Percentiles rank a stretch among this genome's conserved stretches.
These are phyloP conservation scores for Oryctes rhinoceros DNA, from an alignment of 1,140 invertebrate species.

Conservation along the genomic window DNA sequence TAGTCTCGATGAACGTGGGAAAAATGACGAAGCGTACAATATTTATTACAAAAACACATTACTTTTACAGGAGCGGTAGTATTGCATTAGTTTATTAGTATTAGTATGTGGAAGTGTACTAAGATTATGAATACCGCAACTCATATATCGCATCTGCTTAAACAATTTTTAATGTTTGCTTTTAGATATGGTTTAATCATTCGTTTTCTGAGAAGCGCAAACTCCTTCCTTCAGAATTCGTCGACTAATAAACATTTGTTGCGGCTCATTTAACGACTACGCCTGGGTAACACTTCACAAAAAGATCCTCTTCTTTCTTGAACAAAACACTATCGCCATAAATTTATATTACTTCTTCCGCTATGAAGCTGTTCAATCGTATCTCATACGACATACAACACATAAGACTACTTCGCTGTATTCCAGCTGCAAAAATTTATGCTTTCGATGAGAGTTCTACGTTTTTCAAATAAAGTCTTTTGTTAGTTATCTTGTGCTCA, in stretches of 20 bases:
- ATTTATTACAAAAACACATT: too few species aligned
- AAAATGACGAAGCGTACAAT: too few species aligned
- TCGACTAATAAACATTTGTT: slow-evolving; percentile 7
- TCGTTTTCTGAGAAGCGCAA: background rate
- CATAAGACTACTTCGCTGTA: too few species aligned
- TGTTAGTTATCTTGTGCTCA: too few species aligned
- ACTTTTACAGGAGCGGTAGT: too few species aligned
- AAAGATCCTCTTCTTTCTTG: background rate
- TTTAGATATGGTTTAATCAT: slow-evolving; percentile 20
- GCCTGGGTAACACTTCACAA: background rate
- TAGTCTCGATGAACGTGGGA: background rate
- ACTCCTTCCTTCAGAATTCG: background rate
- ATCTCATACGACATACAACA: too few species aligned
- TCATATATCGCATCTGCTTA: background rate
- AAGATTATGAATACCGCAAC: too few species aligned
- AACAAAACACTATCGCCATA: background rate
- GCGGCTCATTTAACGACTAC: background rate
- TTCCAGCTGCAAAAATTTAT: too few species aligned
- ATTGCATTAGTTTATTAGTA: too few species aligned
- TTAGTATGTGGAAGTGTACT: too few species aligned
- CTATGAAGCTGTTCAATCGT: background rate
- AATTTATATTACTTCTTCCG: background rate
- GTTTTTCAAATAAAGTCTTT: too few species aligned
- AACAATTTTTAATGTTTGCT: background rate
- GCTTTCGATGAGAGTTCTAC: too few species aligned